Evolutionary conservation across 2,888 invertebrate genomes (phyloP).

Genomic region (Papilio elwesi): DNA sequence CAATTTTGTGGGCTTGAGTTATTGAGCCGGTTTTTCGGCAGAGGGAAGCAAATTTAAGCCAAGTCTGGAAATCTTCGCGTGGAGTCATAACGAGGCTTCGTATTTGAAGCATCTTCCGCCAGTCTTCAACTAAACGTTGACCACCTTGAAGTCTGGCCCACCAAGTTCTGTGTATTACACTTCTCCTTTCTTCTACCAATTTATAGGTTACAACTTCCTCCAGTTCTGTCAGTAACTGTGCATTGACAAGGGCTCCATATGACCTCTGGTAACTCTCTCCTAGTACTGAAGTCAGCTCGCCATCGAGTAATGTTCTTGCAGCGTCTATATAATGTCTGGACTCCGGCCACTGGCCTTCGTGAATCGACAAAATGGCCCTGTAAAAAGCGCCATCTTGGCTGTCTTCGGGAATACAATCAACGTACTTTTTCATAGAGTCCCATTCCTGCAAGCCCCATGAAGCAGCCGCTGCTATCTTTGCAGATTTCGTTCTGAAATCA

Average conservation of each 20-base stretch:
- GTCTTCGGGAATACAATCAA: slow-evolving; percentile 93
- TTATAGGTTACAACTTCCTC: slow-evolving; percentile 99
- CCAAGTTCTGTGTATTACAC: slow-evolving; percentile 93
- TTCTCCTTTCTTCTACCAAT: slow-evolving; percentile 95
- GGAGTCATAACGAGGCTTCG: slow-evolving; percentile 96
- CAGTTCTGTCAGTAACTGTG: slow-evolving; percentile 97
- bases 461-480: slow-evolving; percentile 96
- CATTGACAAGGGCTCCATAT: slow-evolving; percentile 97
- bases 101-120: slow-evolving; percentile 98
- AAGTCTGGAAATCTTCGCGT: slow-evolving; percentile 96
- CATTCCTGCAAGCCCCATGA: slow-evolving; percentile 98
- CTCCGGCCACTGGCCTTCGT: slow-evolving; percentile 88
- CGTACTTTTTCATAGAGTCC: slow-evolving; percentile 96
- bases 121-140: slow-evolving; percentile 97
- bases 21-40: slow-evolving; percentile 96
- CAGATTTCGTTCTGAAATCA: slow-evolving; percentile 86
- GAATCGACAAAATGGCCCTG: slow-evolving; percentile 95
- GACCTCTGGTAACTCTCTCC: slow-evolving; percentile 98
- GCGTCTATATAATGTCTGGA: slow-evolving; percentile 94
- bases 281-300: slow-evolving; percentile 97
- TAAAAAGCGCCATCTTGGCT: slow-evolving; percentile 98
- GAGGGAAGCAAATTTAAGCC: slow-evolving; percentile 98
- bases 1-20: slow-evolving; percentile 95
- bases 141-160: slow-evolving; percentile 98
- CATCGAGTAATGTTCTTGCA: slow-evolving; percentile 96